Evolutionary conservation across 2,888 invertebrate genomes (phyloP).

Genomic region (Melieria picta): DNA sequence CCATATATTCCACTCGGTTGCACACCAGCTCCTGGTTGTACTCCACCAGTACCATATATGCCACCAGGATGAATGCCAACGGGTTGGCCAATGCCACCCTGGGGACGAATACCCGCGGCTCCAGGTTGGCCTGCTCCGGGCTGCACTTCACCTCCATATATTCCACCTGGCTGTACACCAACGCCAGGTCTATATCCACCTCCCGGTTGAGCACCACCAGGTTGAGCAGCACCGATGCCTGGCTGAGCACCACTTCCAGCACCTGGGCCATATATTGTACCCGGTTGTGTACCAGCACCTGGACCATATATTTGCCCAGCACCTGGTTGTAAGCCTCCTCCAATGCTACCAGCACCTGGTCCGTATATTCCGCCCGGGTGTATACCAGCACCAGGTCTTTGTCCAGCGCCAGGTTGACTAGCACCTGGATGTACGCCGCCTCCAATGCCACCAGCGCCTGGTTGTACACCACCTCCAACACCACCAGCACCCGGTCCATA

Average conservation of each 20-base stretch:
- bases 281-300: constrained; percentile 25
- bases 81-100: constrained; percentile 13
- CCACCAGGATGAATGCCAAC: constrained; percentile 1
- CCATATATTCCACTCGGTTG: constrained; percentile 16
- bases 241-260: neutral
- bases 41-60: constrained; percentile 16
- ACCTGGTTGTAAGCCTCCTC: constrained; percentile 29
- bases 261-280: constrained; percentile 3
- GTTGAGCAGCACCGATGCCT: constrained; percentile 3
- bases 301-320: constrained; percentile 13
- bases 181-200: constrained; percentile 21
- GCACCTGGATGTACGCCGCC: constrained; percentile 31
- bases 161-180: constrained; percentile 13
- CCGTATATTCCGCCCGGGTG: constrained; percentile 34
- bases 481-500: constrained; percentile 35
- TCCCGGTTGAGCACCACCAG: constrained; percentile 9
- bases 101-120: constrained; percentile 23
- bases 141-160: constrained; percentile 8
- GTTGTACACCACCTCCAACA: constrained; percentile 31
- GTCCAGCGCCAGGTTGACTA: constrained; percentile 32
- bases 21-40: constrained; percentile 17
- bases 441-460: constrained; percentile 10
- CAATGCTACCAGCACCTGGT: constrained; percentile 25
- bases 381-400: constrained; percentile 27
- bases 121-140: constrained; percentile 26